These are phyloP conservation scores for Cheirogaleus medius DNA, from an alignment of 2,113 vertebrate species.

Conservation along the genomic window DNA sequence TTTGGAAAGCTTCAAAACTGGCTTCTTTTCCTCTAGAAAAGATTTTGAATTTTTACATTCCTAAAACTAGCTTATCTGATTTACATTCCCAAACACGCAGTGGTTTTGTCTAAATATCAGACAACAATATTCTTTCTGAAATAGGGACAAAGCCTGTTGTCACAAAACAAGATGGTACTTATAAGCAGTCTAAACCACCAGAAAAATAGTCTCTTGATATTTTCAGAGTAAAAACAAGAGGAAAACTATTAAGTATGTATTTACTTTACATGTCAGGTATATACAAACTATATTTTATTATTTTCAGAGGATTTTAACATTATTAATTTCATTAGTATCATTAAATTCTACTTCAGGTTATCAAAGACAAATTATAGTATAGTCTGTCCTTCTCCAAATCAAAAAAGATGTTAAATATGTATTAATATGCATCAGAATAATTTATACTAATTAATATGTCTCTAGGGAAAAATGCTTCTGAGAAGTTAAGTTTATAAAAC, in stretches of 20 bases:
- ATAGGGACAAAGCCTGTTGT: constrained; percentile 2
- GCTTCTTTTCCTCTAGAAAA: neutral
- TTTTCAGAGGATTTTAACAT: neutral
- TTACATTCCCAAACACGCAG: constrained; percentile 29
- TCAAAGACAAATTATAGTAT: neutral
- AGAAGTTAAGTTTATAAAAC: neutral
- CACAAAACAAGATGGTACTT: neutral
- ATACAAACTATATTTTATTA: neutral
- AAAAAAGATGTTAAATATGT: neutral
- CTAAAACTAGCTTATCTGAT: constrained; percentile 19
- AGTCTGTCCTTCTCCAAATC: neutral
- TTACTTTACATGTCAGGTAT: neutral
- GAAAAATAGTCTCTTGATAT: neutral
- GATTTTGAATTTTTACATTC: neutral
- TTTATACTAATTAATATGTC: neutral
- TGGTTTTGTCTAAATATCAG: constrained; percentile 38
- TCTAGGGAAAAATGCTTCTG: neutral
- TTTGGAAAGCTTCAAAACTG: constrained; percentile 28
- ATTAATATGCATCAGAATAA: constrained; percentile 10
- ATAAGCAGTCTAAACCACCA: neutral
- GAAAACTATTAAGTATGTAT: neutral
- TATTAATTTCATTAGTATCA: neutral
- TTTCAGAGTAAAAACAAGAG: neutral
- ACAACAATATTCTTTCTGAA: constrained; percentile 35
- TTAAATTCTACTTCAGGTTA: neutral